Base-by-base conservation (phyloP, 2,797 vertebrate species). In the Dermochelys coriacea region DNA sequence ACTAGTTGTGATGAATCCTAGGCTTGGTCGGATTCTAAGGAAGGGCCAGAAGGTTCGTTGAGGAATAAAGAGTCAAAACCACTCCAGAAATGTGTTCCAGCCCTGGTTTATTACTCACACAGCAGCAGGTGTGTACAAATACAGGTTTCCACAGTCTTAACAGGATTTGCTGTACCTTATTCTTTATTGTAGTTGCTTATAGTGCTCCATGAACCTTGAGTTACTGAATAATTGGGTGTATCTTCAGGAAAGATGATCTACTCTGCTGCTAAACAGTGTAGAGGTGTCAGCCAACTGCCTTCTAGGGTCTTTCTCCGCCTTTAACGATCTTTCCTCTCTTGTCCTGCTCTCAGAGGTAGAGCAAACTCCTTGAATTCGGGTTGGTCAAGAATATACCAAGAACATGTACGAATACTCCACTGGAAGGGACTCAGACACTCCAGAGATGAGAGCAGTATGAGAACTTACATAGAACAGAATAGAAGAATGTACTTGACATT, bases 51-150 rank as follows among this genome's bases (percentile, higher is more conserved):
- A 96, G 93, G 95, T 97, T 97, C 95, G 14, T 97, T 98, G 97
- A 98, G 97, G 97, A 98, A 91, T 96, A 98, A 97, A 98, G 98
- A 97, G 88, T 97, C 97, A 97, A 95, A 96, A 97, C 96, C 90
- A 93, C 97, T 97, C 91, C 97, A 96, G 97, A 98, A 97, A 97
- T 97, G 96, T 96, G 96, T 95, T 97, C 96, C 96, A 94, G 54
- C 87, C 97, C 97, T 12, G 88, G 80, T 98, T 98, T 97, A 82
- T 97, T 98, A 96, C 97, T 97, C 97, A 94, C 97, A 98, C 92
- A 98, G 96, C 96, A 97, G 97, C 98, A 98, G 98, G 98, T 98
- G 97, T 98, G 97, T 98, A 98, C 96, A 96, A 97, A 97, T 94
- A 93, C 91, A 97, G 95, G 95, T 95, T 97, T 97, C 92, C 54